Evolutionary conservation across 2,113 vertebrate genomes (phyloP), one percentile per base, ranked within the genome.

Genomic region (Procavia capensis): DNA sequence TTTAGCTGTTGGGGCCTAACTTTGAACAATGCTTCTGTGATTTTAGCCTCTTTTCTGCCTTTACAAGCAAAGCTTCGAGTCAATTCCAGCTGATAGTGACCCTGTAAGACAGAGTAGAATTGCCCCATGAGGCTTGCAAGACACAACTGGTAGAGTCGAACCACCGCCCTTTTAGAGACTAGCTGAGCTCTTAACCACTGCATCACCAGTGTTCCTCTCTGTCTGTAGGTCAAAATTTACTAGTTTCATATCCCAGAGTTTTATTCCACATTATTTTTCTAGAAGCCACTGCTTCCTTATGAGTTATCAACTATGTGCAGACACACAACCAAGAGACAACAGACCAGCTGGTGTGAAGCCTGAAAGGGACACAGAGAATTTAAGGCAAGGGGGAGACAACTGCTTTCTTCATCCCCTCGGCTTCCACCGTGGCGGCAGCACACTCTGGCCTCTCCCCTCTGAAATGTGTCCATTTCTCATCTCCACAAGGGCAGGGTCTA

Each of bases 311-410:
- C 31, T 31, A 11, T 36, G 57, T 59, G 3, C 57, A 59, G 57
- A 59, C 57, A 39, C 22, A 20, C 11, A 31, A 27, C 66, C 2
- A 0, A 63, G 6, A 16, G 24, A 34, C 50, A 22, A 1, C 0
- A 0, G 3, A 19, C 36, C 29, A 54, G 72, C n/a, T 10, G 41
- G 3, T 14, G 3, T 41, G 25, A 50, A 27, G 47, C 17, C 61
- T 50, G 24, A 59, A 24, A 20, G 57, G 57, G 41, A 63, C 17
- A 11, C 54, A 50, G 61, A 57, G 66, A 45, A 8, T 36, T 27
- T 61, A 6, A 36, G 45, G 27, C 43, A 9, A 4, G 24, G 24
- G 43, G 14, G 39, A 7, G 2, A 61, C 57, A 63, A 8, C 10
- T 0, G 2, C 16, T 66, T 17, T 50, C 59, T 34, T 50, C 31